These are phyloP conservation scores for Orthochromis malagaraziensis DNA, from an alignment of 2,113 vertebrate species.

Conservation along the genomic window DNA sequence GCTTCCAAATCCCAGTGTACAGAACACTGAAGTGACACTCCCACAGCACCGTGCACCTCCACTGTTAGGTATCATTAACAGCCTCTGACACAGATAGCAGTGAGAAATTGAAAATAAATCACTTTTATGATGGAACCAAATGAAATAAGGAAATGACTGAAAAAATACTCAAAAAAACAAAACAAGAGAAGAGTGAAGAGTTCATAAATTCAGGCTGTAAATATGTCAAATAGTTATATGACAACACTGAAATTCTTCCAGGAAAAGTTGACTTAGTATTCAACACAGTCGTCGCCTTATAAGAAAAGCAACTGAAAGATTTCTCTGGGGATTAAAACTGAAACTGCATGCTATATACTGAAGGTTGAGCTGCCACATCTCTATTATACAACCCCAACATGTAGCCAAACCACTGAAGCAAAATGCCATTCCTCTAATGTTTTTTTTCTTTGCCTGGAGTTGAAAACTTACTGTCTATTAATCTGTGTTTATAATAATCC, in stretches of 20 bases:
- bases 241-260: neutral
- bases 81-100: neutral
- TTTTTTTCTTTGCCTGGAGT: conserved; percentile 10
- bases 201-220: neutral
- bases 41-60: neutral
- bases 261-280: conserved; percentile 1
- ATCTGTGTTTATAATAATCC: conserved; percentile 58
- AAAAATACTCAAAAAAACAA: neutral
- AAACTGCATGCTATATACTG: conserved; percentile 6
- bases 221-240: neutral
- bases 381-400: conserved; percentile 19
- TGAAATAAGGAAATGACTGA: neutral
- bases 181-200: neutral
- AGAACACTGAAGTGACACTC: conserved; percentile 13
- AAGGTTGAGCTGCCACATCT: conserved; percentile 21
- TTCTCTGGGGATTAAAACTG: conserved; percentile 2
- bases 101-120: conserved; percentile 15
- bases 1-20: neutral
- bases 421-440: conserved; percentile 7
- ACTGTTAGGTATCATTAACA: conserved; percentile 16
- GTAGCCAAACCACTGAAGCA: neutral
- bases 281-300: neutral
- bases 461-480: conserved; percentile 51
- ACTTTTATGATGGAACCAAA: neutral
- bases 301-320: neutral